Evolutionary conservation across 2,888 invertebrate species (phyloP).

Genomic region (Carabus problematicus): DNA sequence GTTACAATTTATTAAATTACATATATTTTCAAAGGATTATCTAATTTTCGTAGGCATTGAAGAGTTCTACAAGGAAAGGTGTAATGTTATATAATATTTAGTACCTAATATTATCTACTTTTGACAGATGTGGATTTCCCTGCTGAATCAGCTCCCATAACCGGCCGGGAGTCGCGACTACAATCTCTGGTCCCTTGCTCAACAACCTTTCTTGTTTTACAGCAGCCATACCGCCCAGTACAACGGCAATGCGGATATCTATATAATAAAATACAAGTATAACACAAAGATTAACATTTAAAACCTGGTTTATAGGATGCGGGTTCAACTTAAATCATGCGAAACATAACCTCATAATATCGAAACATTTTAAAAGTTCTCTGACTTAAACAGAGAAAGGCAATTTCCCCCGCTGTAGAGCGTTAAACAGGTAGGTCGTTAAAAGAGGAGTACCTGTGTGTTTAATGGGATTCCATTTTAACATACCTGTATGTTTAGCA

Average conservation of each 20-base stretch:
- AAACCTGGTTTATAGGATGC: neutral
- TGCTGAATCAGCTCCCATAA: slow-evolving; percentile 91
- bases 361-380: too few relatives aligned
- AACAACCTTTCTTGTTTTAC: slow-evolving; percentile 93
- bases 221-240: slow-evolving; percentile 93
- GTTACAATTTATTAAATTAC: too few relatives aligned
- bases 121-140: slow-evolving; percentile 78
- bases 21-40: slow-evolving; percentile 4
- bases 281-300: too few relatives aligned
- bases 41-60: neutral
- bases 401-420: too few relatives aligned
- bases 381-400: too few relatives aligned
- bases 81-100: too few relatives aligned
- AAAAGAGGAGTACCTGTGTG: neutral
- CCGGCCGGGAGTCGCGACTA: slow-evolving; percentile 96
- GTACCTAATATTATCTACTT: slow-evolving; percentile 74
- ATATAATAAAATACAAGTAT: slow-evolving; percentile 42
- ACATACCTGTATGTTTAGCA: slow-evolving; percentile 78
- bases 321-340: too few relatives aligned
- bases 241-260: slow-evolving; percentile 75
- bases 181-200: slow-evolving; percentile 84
- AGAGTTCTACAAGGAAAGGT: too few relatives aligned
- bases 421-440: too few relatives aligned
- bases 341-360: too few relatives aligned
- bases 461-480: slow-evolving; percentile 2